Evolutionary conservation across 2,113 vertebrate genomes (phyloP), one percentile per base, ranked within the genome.

Genomic region (Ageneiosus marmoratus): DNA sequence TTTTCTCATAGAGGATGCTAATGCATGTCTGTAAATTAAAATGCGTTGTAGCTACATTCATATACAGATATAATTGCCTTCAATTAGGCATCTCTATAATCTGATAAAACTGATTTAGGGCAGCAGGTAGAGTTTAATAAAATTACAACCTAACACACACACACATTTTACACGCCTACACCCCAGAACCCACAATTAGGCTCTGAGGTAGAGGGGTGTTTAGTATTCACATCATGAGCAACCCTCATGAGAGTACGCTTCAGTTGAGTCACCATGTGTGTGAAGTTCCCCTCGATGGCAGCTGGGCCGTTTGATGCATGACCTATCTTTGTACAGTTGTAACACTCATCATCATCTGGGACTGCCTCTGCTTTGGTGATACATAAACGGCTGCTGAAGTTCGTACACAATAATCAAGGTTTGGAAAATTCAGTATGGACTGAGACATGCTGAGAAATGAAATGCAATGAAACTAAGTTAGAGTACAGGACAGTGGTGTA

Each of bases 201-300:
- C 74, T 46, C 69, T 13, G 51, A 60, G 16, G 37, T 58, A 34
- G 18, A 46, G 41, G 9, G 13, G 48, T 65, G 70, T 75, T 85
- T 85, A 80, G 70, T 75, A 80, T 80, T 85, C 77, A 81, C 78
- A 72, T 76, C 70, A 29, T 80, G 78, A 81, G 78, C 32, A 27
- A 48, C 70, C 37, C 18, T 41, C 37, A 46, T 29, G 70, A 80
- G 69, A 50, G 11, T 76, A 48, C 15, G 50, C n/a, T 77, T 65
- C 70, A 63, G 44, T 62, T 74, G 83, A 80, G 44, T 41, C n/a
- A 12, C 34, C 6, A 11, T 80, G 63, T 84, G 75, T 73, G 37
- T 51, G 37, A 37, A 29, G 6, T 12, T 55, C 48, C 46, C 24
- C 69, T 60, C 80, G 1, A 20, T 81, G 53, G 65, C 82, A 84